Evolutionary conservation across 2,113 vertebrate species (phyloP).

Genomic region (Leptocoma aspasia): DNA sequence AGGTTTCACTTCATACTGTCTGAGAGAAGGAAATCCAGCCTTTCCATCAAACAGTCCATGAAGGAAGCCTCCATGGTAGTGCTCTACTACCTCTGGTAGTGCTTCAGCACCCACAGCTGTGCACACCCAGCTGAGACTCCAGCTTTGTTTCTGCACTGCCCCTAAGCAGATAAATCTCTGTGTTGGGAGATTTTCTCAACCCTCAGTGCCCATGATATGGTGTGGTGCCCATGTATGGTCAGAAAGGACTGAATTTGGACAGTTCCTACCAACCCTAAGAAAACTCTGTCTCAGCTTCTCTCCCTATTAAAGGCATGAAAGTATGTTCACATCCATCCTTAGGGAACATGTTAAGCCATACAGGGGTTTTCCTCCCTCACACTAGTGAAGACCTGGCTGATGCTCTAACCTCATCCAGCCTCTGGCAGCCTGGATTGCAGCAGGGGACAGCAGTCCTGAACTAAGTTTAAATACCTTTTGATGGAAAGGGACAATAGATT

Average conservation of each 20-base stretch:
- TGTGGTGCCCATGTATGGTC: neutral
- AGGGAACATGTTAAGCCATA: neutral
- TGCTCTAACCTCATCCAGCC: neutral
- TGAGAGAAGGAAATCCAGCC: neutral
- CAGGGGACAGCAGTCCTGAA: neutral
- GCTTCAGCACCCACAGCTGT: neutral
- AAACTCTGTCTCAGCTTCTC: neutral
- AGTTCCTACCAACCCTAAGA: neutral
- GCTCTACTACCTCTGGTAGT: neutral
- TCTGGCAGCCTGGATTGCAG: neutral
- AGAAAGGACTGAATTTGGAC: neutral
- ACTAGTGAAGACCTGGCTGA: neutral
- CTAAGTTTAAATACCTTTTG: neutral
- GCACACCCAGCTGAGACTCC: neutral
- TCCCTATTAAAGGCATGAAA: neutral
- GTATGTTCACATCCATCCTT: neutral
- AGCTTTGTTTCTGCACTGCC: neutral
- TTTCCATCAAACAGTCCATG: too few species aligned
- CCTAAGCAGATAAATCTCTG: neutral
- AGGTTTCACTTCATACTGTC: neutral
- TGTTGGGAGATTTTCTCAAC: neutral
- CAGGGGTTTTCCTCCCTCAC: neutral
- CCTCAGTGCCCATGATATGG: too few species aligned
- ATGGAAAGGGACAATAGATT: neutral
- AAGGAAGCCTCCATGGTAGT: too few species aligned